Conservation (phyloP, 64 coral and sea anemone genomes). For the Actinia equina region DNA sequence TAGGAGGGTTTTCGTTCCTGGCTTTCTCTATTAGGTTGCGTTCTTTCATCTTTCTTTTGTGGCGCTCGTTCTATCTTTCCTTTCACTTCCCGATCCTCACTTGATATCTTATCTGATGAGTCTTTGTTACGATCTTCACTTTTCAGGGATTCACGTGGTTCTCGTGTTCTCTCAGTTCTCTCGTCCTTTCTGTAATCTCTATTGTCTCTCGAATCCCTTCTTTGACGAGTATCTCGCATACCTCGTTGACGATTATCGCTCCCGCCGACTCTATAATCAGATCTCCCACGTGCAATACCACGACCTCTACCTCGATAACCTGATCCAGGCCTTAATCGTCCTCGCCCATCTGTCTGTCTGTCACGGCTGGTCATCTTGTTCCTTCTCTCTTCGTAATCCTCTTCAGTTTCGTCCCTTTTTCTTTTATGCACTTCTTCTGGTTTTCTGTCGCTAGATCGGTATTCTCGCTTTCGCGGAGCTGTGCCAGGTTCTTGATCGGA, state of each 20-base stretch:
- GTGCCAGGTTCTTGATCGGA: slow-evolving; percentile 1
- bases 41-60: slow-evolving; percentile 15
- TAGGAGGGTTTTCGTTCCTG: slow-evolving; percentile 13
- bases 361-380: slow-evolving; percentile 51
- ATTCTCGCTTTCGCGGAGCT: slow-evolving; percentile 36
- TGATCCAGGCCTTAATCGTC: slow-evolving; percentile 25
- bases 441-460: slow-evolving; percentile 47
- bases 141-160: slow-evolving; percentile 20
- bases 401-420: slow-evolving; percentile 50
- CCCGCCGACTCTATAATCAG: background rate
- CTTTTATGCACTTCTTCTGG: slow-evolving; percentile 26
- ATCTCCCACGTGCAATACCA: slow-evolving; percentile 34
- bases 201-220: slow-evolving; percentile 45
- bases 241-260: slow-evolving; percentile 10
- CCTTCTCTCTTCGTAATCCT: slow-evolving; percentile 50
- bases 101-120: slow-evolving; percentile 13
- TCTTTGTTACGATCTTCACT: slow-evolving; percentile 7
- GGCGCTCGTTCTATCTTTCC: slow-evolving; percentile 18
- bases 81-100: slow-evolving; percentile 18
- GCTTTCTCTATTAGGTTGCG: slow-evolving; percentile 28
- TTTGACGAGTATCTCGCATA: slow-evolving; percentile 28
- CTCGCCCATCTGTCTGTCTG: slow-evolving; percentile 57
- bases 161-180: slow-evolving; percentile 18
- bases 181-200: slow-evolving; percentile 26
- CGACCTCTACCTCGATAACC: slow-evolving; percentile 77